Evolutionary conservation across 2,888 invertebrate genomes (phyloP), one percentile per base, ranked within the genome.

Genomic region (Fabriciana adippe): DNA sequence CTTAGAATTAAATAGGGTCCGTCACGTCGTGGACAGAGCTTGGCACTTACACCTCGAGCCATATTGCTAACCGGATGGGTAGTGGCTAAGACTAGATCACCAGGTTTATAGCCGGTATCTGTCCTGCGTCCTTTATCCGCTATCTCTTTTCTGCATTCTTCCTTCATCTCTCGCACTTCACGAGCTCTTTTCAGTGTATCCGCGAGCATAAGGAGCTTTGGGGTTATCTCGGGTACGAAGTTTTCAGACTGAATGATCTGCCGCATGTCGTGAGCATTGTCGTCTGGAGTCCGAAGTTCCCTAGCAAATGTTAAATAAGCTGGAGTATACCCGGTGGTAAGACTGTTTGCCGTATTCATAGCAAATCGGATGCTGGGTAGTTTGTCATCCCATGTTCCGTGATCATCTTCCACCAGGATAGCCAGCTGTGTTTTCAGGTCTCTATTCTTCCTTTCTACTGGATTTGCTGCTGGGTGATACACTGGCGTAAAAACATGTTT

Each of bases 361-460:
- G 84, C 81, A 64, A 86, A 88, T 0, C 86, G 69, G 0, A 86
- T 80, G 2, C 74, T 64, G 0, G 83, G 75, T 2, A 88, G 64
- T 4, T 78, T 72, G 0, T 77, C 74, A 3, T 71, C 47, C 83
- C 83, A 87, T 2, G 16, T 47, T 0, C 54, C 18, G 62, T 84
- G 84, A 11, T 80, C 51, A 11, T 64, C 65, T 26, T 18, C 55
- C 0, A 73, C 62, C 0, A 75, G 15, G 3, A 72, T 74, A 0
- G 68, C 73, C 0, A 76, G n/a, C 15, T 74, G 74, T 0, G 67
- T 67, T 18, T 76, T 76, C 1, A 76, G 48, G 16, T 76, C 75
- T 3, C 76, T 3, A n/a, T 74, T 75, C 3, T 60, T 59, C 2
- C 73, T 14, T 5, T 76, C 72, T 0, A 75, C 73, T 0, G 74